Base-by-base conservation (phyloP, 1,140 invertebrate genomes). In the Theocolax elegans region DNA sequence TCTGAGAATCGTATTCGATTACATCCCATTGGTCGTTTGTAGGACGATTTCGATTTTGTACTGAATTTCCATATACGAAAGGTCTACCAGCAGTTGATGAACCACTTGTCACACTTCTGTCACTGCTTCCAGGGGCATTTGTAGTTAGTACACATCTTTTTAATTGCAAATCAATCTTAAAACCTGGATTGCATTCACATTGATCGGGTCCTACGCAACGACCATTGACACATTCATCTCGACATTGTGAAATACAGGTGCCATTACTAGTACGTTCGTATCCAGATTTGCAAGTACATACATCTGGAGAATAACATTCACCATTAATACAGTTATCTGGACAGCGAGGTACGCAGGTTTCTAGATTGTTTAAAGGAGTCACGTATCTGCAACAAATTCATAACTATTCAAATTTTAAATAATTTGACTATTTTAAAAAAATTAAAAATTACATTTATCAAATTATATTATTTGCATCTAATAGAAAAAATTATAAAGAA, bases 261-360 rank as follows among this genome's bases (percentile, higher is more conserved):
- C 49, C 71, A 29, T 31, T 67, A 23, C 8, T 7, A 77, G 71
- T 0, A 35, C 46, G 0, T 3, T 27, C 56, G 75, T 82, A 8
- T 81, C 81, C 1, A 71, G 68, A n/a, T 38, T 63, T 67, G 35
- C 83, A 85, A 0, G 59, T 75, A 27, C 83, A 85, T 2, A 76
- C 58, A 54, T 75, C 74, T 3, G 76, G 81, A 0, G 77, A 72
- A 0, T 76, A 59, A 58, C 84, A 85, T 2, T 72, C 53, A 7
- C 83, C 82, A 7, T 72, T 64, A 0, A 8, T 29, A 63, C 85
- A 85, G 3, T 73, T 74, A 1, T 65, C 42, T 0, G 77, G 74
- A 40, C 81, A 84, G 17, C 74, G 19, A 0, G 79, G 73, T 0
- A 77, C 27, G 49, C 85, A 86, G 0, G 72, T 67, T 44, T 81